A percentile compares a stretch with the other conserved stretches of the same genome.
phyloP scores from a whole-genome alignment of 2,797 vertebrate species.

The Poecile montanus region DNA sequence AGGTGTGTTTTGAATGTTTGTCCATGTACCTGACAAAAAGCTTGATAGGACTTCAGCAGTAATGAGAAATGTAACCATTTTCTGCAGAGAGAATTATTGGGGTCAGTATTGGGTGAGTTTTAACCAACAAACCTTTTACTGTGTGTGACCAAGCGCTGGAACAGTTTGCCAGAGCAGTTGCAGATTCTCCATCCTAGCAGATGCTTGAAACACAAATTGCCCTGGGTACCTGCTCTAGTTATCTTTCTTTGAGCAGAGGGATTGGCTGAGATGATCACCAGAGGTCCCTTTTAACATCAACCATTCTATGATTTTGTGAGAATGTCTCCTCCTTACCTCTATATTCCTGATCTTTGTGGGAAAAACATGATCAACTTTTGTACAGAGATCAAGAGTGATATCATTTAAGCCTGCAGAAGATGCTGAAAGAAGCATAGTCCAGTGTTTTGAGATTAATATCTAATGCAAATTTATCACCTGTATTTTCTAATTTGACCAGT shows the following conservation, averaged over 20 bases:
- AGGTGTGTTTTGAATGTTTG: background rate
- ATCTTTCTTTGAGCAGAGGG: background rate
- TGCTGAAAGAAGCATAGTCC: background rate
- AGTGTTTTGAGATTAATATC: background rate
- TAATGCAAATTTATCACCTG: background rate
- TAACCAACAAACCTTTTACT: background rate
- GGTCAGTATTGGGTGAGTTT: background rate
- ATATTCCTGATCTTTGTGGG: background rate
- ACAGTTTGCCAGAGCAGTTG: background rate
- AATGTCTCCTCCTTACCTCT: background rate
- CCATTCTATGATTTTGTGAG: background rate
- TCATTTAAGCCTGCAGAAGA: background rate
- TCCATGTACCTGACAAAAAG: background rate
- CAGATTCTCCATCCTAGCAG: background rate
- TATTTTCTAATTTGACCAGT: background rate
- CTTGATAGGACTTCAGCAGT: background rate
- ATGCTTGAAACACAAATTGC: background rate
- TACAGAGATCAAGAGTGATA: background rate
- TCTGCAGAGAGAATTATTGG: background rate
- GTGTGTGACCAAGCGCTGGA: background rate
- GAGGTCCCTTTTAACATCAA: background rate
- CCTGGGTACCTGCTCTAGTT: background rate
- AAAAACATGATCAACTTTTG: background rate
- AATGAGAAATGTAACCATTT: background rate
- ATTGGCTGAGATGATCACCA: background rate